Percentiles rank a stretch among this genome's conserved stretches.
Evolutionary conservation across 2,888 invertebrate species (phyloP).

Genomic region (Leptopilina syphax): DNA sequence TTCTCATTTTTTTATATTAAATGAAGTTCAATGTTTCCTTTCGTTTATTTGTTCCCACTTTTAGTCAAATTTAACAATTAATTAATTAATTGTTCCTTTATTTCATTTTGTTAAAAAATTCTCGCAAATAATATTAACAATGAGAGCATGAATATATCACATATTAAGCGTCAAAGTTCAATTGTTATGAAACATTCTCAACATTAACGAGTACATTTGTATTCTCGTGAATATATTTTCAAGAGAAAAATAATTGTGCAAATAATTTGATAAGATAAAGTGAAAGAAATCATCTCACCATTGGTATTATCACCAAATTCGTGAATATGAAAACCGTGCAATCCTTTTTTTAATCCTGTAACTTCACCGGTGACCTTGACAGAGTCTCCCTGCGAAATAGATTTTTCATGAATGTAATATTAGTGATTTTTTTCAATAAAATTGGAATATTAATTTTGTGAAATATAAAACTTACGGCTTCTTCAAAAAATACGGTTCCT

Average conservation of each 20-base stretch:
- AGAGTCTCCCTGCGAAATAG: slow-evolving; percentile 78
- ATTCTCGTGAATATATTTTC: not conserved
- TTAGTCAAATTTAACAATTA: no score
- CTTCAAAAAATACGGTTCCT: slow-evolving; percentile 89
- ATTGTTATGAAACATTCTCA: slow-evolving; percentile 20
- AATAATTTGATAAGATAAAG: slow-evolving; percentile 10
- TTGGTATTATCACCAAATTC: slow-evolving; percentile 98
- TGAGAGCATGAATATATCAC: no score
- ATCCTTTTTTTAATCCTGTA: slow-evolving; percentile 86
- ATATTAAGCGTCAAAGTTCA: not conserved
- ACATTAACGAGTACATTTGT: not conserved
- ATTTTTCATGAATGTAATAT: not conserved
- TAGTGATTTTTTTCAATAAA: not conserved
- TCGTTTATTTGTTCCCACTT: no score
- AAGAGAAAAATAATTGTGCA: not conserved
- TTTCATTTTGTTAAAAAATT: no score
- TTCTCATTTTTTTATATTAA: no score
- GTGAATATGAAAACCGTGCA: slow-evolving; percentile 95
- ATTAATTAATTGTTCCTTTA: no score
- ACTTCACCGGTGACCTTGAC: slow-evolving; percentile 91
- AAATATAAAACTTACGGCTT: slow-evolving; percentile 75
- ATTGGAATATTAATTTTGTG: slow-evolving; percentile 13
- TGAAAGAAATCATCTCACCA: slow-evolving; percentile 76
- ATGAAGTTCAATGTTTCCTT: no score
- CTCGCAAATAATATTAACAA: no score